Percentiles rank a stretch among this genome's conserved stretches.
Evolutionary conservation across 2,888 invertebrate species (phyloP).

Genomic region (Microchrysa polita): DNA sequence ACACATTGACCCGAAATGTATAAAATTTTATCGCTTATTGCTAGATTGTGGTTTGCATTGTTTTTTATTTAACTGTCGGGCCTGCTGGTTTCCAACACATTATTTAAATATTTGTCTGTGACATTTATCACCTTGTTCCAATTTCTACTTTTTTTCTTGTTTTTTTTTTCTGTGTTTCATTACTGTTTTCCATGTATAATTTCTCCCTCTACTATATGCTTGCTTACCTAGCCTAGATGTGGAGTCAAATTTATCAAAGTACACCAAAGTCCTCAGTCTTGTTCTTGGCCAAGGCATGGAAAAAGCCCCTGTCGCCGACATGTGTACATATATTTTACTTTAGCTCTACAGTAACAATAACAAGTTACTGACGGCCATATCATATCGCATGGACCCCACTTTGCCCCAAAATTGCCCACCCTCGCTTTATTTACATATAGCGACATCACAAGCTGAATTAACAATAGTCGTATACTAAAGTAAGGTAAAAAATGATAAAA

Average conservation of each 20-base stretch:
- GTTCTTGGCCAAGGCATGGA: slow-evolving; percentile 4
- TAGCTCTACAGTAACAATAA: background rate
- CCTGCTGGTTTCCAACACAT: background rate
- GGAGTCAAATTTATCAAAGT: slow-evolving; percentile 6
- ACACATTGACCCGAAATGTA: no score
- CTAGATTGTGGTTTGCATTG: no score
- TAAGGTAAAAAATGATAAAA: slow-evolving; percentile 28
- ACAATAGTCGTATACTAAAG: slow-evolving; percentile 32
- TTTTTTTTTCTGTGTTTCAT: slow-evolving; percentile 9
- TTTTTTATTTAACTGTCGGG: no score
- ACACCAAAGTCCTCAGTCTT: background rate
- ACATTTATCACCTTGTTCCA: slow-evolving; percentile 40
- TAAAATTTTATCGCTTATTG: no score
- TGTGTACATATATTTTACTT: background rate
- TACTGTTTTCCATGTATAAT: slow-evolving; percentile 33
- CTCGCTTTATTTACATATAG: slow-evolving; percentile 18
- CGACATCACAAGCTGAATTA: slow-evolving; percentile 25
- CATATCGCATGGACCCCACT: slow-evolving; percentile 17
- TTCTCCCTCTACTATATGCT: slow-evolving; percentile 25
- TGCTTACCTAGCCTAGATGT: slow-evolving; percentile 26
- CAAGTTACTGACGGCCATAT: slow-evolving; percentile 1
- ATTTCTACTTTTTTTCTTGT: slow-evolving; percentile 15
- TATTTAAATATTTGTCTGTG: slow-evolving; percentile 30
- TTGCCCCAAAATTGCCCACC: slow-evolving; percentile 30
- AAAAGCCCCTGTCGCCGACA: background rate